These are phyloP conservation scores for Drosophila melanogaster DNA, from an alignment of 1,140 invertebrate species.

Conservation along the genomic window Release_6_plus_ISO1_MT NC_004354.4:15662001-15662500, in stretches of 20 bases:
- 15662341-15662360: too few relatives aligned
- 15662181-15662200: background rate
- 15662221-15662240: background rate
- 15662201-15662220: background rate
- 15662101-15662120: constrained; percentile 43
- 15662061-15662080: constrained; percentile 23
- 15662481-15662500: background rate
- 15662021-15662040: constrained; percentile 34
- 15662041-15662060: too few relatives aligned
- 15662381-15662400: background rate
- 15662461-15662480: background rate
- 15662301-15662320: background rate
- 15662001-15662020: constrained; percentile 18
- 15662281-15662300: too few relatives aligned
- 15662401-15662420: background rate
- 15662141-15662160: background rate
- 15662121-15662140: constrained; percentile 20
- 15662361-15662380: background rate
- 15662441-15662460: background rate
- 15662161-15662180: constrained; percentile 1
- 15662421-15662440: background rate
- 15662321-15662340: too few relatives aligned
- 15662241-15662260: background rate
- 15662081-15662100: constrained; percentile 46
- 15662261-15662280: background rate